Conservation (phyloP, 2,797 vertebrate genomes). For the Potorous gilbertii region DNA sequence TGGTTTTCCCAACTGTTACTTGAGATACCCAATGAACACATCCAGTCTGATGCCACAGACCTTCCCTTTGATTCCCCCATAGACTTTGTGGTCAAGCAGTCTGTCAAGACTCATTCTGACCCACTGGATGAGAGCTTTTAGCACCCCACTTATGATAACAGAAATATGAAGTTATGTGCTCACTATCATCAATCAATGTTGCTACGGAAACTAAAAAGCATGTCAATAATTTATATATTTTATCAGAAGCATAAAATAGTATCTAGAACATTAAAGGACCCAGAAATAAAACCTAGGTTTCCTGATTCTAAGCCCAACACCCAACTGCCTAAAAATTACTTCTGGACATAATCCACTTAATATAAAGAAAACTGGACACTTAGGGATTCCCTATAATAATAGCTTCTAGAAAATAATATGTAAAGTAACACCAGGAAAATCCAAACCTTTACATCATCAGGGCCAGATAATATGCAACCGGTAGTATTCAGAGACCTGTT, state of each 20-base stretch:
- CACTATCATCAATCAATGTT: background rate
- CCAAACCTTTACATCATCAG: slow-evolving; percentile 48
- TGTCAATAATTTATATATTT: background rate
- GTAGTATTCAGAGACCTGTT: slow-evolving; percentile 44
- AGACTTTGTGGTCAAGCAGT: background rate
- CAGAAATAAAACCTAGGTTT: background rate
- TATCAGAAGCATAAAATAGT: background rate
- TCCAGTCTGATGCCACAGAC: too few relatives aligned
- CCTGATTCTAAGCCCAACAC: background rate
- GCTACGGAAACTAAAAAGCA: background rate
- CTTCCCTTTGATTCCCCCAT: background rate
- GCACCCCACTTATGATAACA: background rate
- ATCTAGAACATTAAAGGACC: background rate
- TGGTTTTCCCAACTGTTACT: too few relatives aligned
- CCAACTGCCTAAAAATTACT: background rate
- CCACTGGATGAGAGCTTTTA: background rate
- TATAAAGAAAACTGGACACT: slow-evolving; percentile 25
- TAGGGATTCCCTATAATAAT: slow-evolving; percentile 25
- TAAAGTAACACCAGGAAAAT: slow-evolving; percentile 40
- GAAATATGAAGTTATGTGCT: background rate
- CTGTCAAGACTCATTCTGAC: background rate
- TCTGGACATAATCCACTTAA: slow-evolving; percentile 10
- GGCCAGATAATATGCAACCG: slow-evolving; percentile 41
- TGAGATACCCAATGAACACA: too few relatives aligned
- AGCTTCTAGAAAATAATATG: slow-evolving; percentile 43